Base-by-base conservation (phyloP, 2,113 vertebrate species). In the Catagonus wagneri region DNA sequence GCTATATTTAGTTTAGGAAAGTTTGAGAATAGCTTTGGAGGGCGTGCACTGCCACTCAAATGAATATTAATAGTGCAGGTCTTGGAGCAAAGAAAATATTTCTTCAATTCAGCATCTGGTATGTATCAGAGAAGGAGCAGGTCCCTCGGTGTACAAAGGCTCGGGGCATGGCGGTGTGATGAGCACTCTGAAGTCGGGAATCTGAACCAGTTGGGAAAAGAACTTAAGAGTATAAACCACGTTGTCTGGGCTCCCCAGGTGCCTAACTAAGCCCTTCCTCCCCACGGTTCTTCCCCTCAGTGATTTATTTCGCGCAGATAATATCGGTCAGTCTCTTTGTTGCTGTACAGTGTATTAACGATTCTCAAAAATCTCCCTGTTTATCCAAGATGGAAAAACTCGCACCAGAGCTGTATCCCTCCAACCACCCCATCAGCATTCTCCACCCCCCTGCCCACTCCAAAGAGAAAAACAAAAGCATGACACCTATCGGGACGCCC, bases 1-100 rank as follows among this genome's bases (percentile, higher is more conserved):
- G 65, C 71, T 96, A 93, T 96, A 94, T 97, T 97, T 96, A 86
- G 95, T 56, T 32, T 22, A 78, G 89, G 92, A 83, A 10, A 96
- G 92, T 94, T 95, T 93, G 58, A 92, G 85, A 96, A 91, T 68
- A 93, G 89, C 91, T 96, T 95, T 60, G 14, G 78, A 61, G 11
- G 56, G 54, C 80, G 39, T 85, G 58, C 32, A 36, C 69, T 56
- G 87, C 79, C 92, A 96, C 80, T 95, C 76, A 90, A 86, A 81
- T 54, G 75, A 83, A 72, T 93, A 97, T 85, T 95, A 96, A 96
- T 95, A 95, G 61, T 58, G 90, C 2, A 8, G 50, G 17, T 72
- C 69, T 84, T 83, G 61, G 75, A 83, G 91, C 68, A 93, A 83
- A 95, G 78, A 86, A 89, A 76, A 80, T 8, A 65, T 50, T 81